phyloP scores from a whole-genome alignment of 2,113 vertebrate species.

The Aptenodytes forsteri region DNA sequence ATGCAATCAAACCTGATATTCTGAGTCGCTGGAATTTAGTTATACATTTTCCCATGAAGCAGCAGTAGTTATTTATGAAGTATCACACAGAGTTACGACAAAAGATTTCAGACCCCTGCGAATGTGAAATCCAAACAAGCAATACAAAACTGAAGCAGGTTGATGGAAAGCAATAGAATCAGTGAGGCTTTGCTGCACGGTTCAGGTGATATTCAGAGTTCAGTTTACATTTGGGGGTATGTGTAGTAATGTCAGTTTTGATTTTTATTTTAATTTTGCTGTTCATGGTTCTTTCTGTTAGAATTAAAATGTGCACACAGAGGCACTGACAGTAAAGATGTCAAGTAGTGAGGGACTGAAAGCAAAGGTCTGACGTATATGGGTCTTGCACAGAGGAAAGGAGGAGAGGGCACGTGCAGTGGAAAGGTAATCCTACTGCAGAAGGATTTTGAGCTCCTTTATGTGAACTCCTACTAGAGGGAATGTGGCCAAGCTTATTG shows the following conservation, averaged over 20 bases:
- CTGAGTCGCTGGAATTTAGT: neutral
- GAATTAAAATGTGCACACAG: neutral
- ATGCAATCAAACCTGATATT: neutral
- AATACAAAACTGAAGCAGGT: neutral
- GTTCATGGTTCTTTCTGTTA: neutral
- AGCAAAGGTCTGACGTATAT: accelerated
- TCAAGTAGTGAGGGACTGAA: neutral
- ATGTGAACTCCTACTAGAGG: neutral
- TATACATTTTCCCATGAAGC: neutral
- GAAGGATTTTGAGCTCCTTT: neutral
- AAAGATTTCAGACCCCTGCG: neutral
- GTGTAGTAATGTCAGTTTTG: neutral
- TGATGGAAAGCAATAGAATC: neutral
- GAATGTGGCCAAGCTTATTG: neutral
- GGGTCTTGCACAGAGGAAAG: neutral
- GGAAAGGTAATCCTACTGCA: neutral
- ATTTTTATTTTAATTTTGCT: neutral
- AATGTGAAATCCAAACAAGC: neutral
- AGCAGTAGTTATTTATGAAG: neutral
- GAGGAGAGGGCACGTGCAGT: neutral
- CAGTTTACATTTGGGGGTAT: neutral
- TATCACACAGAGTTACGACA: neutral
- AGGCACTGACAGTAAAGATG: neutral
- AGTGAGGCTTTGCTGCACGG: neutral
- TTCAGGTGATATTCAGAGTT: neutral